phyloP scores from a whole-genome alignment of 53 echinoderm and acorn worm genomes.

The Antedon mediterranea region DNA sequence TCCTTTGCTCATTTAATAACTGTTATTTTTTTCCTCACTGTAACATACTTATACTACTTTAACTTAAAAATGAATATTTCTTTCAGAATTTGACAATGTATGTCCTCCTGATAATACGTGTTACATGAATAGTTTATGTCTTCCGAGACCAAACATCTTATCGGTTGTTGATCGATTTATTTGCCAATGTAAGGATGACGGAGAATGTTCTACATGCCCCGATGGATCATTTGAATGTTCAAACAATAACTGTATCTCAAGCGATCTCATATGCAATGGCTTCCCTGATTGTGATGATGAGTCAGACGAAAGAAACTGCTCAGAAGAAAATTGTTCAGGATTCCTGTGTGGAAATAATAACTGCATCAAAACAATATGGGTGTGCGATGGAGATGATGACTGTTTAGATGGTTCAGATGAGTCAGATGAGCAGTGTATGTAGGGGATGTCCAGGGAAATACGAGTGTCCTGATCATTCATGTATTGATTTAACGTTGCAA shows the following conservation, averaged over 20 bases:
- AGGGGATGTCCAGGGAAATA: too few relatives aligned
- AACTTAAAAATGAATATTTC: too few relatives aligned
- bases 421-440: not conserved
- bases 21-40: too few relatives aligned
- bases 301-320: too few relatives aligned
- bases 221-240: not conserved
- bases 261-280: too few relatives aligned
- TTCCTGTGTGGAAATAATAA: conserved; percentile 42
- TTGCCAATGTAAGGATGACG: not conserved
- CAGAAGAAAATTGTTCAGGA: conserved; percentile 20
- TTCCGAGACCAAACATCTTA: not conserved
- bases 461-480: too few relatives aligned
- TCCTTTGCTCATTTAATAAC: too few relatives aligned
- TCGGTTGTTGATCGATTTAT: not conserved
- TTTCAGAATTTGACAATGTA: not conserved
- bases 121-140: not conserved
- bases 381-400: conserved; percentile 74
- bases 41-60: too few relatives aligned
- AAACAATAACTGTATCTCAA: too few relatives aligned
- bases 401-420: conserved; percentile 72
- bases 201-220: not conserved
- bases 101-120: not conserved
- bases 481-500: too few relatives aligned
- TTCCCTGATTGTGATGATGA: too few relatives aligned
- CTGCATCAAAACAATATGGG: conserved; percentile 72